Evolutionary conservation across 2,888 invertebrate species (phyloP), one percentile per base, ranked within the genome.

Genomic region (Nemotelus pantherinus): DNA sequence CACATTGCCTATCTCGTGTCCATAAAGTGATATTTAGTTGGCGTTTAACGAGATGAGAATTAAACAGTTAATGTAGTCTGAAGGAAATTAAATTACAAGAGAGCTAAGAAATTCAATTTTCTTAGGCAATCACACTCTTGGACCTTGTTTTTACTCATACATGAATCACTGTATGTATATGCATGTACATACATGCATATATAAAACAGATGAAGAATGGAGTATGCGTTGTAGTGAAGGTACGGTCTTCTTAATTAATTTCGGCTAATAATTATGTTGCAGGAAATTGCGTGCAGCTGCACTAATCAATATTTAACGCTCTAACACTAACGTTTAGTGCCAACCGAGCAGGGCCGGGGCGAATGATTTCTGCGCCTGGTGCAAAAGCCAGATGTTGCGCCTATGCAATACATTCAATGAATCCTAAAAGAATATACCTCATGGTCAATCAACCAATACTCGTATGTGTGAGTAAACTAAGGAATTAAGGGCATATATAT

Each of bases 1-100:
- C 63, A 63, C 43, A 63, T 43, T 53, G 43, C 70, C 41, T 70
- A 70, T 70, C 70, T 63, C 71, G 55, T 60, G 74, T 74, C 74
- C 74, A 74, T 74, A 74, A 74, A 60, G 74, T 74, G 74, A 74
- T 74, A 74, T 74, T 74, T 74, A 74, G 74, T 74, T 74, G 60
- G 74, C 74, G 74, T 74, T 74, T 74, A 74, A 74, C 74, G 74
- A 74, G 74, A 74, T 48, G 74, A 74, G 74, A 74, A 63, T 74
- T 74, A 74, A 74, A 74, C 74, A 60, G 74, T 74, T 74, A 74
- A 74, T 74, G 74, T 74, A 74, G 74, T 74, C 74, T 60, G 60
- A n/a, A 74, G 74, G 74, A 74, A 74, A 74, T 74, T 74, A 60
- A 74, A 74, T 74, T 74, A 74, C 60, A 74, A 74, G 63, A 25